Base-by-base conservation (phyloP, 2,797 vertebrate genomes). In the Cyclopterus lumpus region DNA sequence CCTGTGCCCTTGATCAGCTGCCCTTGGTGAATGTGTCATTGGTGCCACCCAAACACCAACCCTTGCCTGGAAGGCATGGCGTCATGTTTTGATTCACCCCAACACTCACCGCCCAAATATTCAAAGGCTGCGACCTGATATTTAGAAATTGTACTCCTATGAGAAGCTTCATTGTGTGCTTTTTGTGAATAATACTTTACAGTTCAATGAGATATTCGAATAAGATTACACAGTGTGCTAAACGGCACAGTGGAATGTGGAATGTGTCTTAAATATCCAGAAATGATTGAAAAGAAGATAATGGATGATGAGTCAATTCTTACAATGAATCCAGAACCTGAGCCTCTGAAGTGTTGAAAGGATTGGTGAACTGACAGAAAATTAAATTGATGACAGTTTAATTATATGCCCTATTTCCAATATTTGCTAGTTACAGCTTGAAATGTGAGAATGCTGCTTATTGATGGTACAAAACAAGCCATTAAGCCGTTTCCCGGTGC, bases 11-110 rank as follows among this genome's bases (percentile, higher is more conserved):
- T 30, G 80, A 85, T 80, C 86, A 90, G 86, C 80, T 77, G 59
- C 88, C 70, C 57, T 68, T 71, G 59, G 71, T 78, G 70, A 51
- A 79, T 85, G 73, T 89, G 84, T 88, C 82, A 83, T 44, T 42
- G 32, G 63, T 20, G 14, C 75, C 24, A 58, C 67, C 67, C 65
- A 76, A 14, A 59, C 76, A 77, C 34, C 44, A 61, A 14, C 67
- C 40, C 72, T 61, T 86, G 79, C 77, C 83, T 72, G 82, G 80
- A 89, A 89, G 73, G 24, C 74, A 74, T 24, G 20, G 59, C 49
- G 42, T 81, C 79, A 83, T 55, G 49, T 80, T 86, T 74, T 81
- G 61, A 83, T 81, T 66, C 60, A 16, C 32, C 6, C 9, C 61
- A 24, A 68, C n/a, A 74, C 74, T 90, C 81, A 83, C 9, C 1